These are phyloP conservation scores for Aurelia sp. DNA, from an alignment of 30 jellyfish, hydroid and myxozoan genomes.

Conservation along the genomic window DNA sequence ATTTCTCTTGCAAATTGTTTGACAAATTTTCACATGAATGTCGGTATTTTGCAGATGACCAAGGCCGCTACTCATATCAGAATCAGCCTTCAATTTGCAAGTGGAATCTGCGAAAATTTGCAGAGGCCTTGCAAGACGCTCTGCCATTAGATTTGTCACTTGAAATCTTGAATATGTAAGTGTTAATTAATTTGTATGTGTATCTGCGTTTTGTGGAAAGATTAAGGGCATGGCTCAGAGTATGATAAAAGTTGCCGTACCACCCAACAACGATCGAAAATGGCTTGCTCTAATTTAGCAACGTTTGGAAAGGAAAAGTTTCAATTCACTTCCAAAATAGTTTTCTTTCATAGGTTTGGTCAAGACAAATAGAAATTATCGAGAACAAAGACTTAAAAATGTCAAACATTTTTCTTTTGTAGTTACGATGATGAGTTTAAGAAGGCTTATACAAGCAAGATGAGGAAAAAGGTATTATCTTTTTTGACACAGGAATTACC, in stretches of 20 bases:
- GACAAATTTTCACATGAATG: too few relatives aligned
- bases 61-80: slow-evolving; percentile 91
- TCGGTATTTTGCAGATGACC: slow-evolving; percentile 62
- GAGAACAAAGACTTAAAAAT: background rate
- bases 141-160: slow-evolving; percentile 78
- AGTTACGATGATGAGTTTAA: slow-evolving; percentile 87
- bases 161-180: slow-evolving; percentile 78
- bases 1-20: too few relatives aligned
- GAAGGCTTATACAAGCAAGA: slow-evolving; percentile 26
- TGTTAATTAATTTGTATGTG: too few relatives aligned
- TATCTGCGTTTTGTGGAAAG: too few relatives aligned
- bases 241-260: too few relatives aligned
- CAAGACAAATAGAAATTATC: background rate
- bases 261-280: too few relatives aligned
- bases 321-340: background rate
- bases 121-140: slow-evolving; percentile 91
- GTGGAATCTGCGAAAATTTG: slow-evolving; percentile 89
- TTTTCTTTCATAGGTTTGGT: slow-evolving; percentile 6
- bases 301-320: too few relatives aligned
- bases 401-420: background rate
- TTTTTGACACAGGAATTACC: too few relatives aligned
- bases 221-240: too few relatives aligned
- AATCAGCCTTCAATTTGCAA: slow-evolving; percentile 97
- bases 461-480: slow-evolving; percentile 51
- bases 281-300: too few relatives aligned